phyloP scores from a whole-genome alignment of 2,797 vertebrate species.

The Pantherophis vulpinus region DNA sequence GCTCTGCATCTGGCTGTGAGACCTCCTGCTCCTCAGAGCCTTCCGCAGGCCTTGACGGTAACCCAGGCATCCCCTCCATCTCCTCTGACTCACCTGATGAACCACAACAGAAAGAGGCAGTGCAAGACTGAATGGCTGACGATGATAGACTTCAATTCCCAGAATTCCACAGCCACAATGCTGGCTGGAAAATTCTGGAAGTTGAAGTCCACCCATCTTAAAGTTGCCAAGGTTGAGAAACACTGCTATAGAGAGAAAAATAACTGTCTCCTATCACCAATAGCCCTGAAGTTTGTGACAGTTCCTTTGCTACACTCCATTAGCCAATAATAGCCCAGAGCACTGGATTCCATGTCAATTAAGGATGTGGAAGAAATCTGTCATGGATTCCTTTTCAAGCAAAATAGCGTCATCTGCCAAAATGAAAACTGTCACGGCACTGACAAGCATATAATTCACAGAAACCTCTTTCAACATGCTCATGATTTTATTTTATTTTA shows the following conservation, averaged over 20 bases:
- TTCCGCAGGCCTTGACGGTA: too few relatives aligned
- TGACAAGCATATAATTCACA: neutral
- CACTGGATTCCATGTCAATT: neutral
- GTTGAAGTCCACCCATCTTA: neutral
- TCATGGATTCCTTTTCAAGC: neutral
- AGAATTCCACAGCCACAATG: neutral
- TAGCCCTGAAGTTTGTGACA: neutral
- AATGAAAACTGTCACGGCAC: neutral
- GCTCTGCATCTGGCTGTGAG: too few relatives aligned
- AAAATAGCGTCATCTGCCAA: neutral
- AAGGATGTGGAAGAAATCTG: neutral
- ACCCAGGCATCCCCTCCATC: too few relatives aligned
- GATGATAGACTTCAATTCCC: neutral
- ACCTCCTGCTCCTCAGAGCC: too few relatives aligned
- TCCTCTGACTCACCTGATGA: too few relatives aligned
- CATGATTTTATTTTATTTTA: neutral
- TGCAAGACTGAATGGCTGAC: neutral
- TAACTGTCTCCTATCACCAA: neutral
- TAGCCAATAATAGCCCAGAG: neutral
- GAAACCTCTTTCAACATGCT: neutral
- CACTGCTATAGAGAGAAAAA: neutral
- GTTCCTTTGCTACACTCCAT: neutral
- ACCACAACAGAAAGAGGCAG: neutral
- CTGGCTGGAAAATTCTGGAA: neutral
- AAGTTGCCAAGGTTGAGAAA: neutral